Base-by-base conservation (phyloP, 2,113 vertebrate species). In the Odocoileus hemionus region DNA sequence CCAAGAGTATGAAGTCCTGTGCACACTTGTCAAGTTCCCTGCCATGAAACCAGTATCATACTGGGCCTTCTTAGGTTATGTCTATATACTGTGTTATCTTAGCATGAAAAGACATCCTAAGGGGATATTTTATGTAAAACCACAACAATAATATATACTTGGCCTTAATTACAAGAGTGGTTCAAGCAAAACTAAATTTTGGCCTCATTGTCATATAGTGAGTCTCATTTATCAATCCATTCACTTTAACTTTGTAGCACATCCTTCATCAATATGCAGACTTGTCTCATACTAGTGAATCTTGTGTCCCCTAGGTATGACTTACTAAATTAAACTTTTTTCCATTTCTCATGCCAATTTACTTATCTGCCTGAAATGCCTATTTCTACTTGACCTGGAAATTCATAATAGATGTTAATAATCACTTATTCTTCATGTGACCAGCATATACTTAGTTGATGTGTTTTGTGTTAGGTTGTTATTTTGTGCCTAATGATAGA, bases 1-100 rank as follows among this genome's bases (percentile, higher is more conserved):
- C 54, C 64, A 83, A 91, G 70, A 95, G 74, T 43, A 94, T 39
- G 79, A 89, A 88, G 91, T 90, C 64, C 94, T 70, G 95, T 36
- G 54, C 15, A 30, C 74, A 7, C 15, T 28, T 55, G 57, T 39
- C 80, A 90, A 57, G 43, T 28, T 85, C 54, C n/a, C 86, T 50
- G 43, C 26, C 45, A 11, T 30, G 55, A 91, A 83, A 28, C 47
- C 26, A 28, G 16, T 87, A 17, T 52, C 21, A 33, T 55, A 11
- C 25, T 11, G 19, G 74, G 57, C 52, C 55, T 85, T 79, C 87
- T 76, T 39, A 30, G 2, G 4, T 25, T 57, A 16, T 16, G 5
- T 47, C 64, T 85, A 1, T 52, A 1, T 7, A 55, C 57, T 58
- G 0, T 26, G 2, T 26, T 57, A 36, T 50, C 86, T 89, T 39